Percentiles rank a stretch among this genome's conserved stretches.
phyloP scores from a whole-genome alignment of 2,113 vertebrate species.

The Lophura nycthemera region DNA sequence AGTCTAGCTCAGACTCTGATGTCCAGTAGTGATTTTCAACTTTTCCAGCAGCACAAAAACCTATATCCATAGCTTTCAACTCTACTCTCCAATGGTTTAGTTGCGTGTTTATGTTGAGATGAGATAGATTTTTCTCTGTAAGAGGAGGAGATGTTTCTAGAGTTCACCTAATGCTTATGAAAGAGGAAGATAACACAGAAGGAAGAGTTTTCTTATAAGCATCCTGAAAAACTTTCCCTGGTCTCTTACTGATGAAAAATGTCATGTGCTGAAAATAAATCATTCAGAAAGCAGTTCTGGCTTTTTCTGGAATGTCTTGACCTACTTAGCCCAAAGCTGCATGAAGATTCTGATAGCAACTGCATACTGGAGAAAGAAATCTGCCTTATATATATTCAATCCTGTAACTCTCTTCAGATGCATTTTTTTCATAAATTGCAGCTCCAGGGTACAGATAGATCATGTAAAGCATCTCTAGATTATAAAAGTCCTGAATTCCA shows the following conservation, averaged over 20 bases:
- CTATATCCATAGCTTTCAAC: background rate
- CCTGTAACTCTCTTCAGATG: background rate
- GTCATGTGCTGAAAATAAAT: background rate
- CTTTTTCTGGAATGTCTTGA: constrained; percentile 16
- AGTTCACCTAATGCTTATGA: background rate
- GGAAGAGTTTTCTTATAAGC: background rate
- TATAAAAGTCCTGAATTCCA: background rate
- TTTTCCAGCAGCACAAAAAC: background rate
- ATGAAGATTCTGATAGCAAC: constrained; percentile 1
- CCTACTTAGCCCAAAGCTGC: background rate
- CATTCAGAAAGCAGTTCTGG: background rate
- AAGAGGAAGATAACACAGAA: background rate
- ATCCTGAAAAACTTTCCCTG: background rate
- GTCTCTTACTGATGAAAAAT: background rate
- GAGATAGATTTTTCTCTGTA: background rate
- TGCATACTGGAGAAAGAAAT: background rate
- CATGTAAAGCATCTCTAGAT: background rate
- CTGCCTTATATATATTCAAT: background rate
- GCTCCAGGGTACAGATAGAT: background rate
- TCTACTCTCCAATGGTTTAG: background rate
- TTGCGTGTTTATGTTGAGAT: background rate
- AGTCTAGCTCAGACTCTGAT: background rate
- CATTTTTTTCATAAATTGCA: constrained; percentile 7
- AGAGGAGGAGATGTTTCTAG: background rate
- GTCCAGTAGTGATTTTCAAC: background rate